phyloP scores from a whole-genome alignment of 2,888 invertebrate genomes.

The Rugalucina vietnamica region DNA sequence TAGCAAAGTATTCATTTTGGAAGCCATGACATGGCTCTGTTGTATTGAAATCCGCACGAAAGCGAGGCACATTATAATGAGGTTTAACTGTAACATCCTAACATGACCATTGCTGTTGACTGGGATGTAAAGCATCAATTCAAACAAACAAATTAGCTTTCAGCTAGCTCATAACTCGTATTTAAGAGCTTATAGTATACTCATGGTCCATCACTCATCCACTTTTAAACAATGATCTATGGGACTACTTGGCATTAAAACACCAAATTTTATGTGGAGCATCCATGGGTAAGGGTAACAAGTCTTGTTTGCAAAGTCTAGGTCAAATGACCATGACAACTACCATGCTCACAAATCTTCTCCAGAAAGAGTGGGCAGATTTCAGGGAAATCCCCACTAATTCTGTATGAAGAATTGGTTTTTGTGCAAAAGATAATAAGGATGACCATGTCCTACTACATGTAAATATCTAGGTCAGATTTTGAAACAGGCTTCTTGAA shows the following conservation, averaged over 20 bases:
- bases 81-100: no score
- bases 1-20: background rate
- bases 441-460: no score
- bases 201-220: background rate
- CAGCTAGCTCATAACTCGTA: background rate
- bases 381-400: no score
- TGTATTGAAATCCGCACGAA: background rate
- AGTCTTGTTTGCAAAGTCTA: background rate
- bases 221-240: no score
- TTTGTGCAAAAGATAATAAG: no score
- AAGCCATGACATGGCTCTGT: background rate
- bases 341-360: no score
- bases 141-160: background rate
- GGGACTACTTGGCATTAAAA: background rate
- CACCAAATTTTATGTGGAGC: background rate
- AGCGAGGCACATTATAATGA: no score
- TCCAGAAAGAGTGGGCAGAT: no score
- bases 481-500: no score
- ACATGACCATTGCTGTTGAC: background rate
- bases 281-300: background rate
- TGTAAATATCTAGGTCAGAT: no score
- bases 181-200: background rate
- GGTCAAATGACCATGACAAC: no score
- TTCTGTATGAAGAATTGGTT: no score
- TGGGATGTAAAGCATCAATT: background rate